Evolutionary conservation across 2,797 vertebrate genomes (phyloP).

Genomic region (Sus cebifrons): DNA sequence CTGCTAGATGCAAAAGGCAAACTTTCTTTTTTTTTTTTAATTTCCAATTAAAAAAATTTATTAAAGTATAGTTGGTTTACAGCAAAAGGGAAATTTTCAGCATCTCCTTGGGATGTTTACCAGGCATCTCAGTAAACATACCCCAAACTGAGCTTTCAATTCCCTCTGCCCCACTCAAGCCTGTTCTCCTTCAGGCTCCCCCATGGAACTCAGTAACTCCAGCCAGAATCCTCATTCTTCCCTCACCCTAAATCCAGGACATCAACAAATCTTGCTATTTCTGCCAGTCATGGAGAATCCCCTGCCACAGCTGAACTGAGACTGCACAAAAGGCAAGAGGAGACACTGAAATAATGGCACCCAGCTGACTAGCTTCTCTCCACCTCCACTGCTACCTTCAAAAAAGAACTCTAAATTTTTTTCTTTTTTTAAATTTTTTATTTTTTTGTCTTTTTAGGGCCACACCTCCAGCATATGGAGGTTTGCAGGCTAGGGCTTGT

Average conservation of each 20-base stretch:
- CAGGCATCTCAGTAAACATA: background rate
- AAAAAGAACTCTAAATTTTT: background rate
- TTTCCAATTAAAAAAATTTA: no score
- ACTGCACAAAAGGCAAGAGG: background rate
- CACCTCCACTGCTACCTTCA: background rate
- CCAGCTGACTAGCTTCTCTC: background rate
- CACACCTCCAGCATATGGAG: no score
- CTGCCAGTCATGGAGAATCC: background rate
- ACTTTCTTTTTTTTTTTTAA: no score
- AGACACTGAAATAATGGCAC: background rate
- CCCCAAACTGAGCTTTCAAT: background rate
- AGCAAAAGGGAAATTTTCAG: background rate
- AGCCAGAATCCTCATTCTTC: background rate
- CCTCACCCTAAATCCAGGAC: background rate
- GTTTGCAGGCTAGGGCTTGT: no score
- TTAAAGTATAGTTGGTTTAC: no score
- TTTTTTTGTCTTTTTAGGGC: no score
- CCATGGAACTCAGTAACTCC: background rate
- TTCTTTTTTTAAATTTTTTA: no score
- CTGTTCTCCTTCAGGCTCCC: background rate
- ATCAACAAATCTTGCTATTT: background rate
- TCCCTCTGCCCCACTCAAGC: no score
- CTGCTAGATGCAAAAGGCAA: background rate
- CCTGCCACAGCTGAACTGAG: background rate
- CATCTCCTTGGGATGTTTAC: background rate